These are phyloP conservation scores for Orcinus orca DNA, from an alignment of 2,113 vertebrate species.

Conservation along the genomic window DNA sequence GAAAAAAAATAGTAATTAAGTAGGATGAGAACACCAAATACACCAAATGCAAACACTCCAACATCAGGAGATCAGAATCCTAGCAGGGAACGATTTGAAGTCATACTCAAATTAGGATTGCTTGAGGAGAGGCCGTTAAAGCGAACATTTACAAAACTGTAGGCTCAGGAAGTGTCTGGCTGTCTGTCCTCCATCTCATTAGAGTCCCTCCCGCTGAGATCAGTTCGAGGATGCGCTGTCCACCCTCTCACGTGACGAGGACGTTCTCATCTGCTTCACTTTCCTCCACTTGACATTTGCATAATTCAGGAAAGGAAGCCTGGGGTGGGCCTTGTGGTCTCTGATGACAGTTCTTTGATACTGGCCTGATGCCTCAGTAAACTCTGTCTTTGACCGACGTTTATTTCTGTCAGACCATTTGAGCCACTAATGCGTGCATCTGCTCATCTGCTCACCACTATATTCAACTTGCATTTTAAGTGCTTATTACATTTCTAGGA, in stretches of 20 bases:
- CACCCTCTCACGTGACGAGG: rapidly evolving
- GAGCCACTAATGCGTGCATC: neutral
- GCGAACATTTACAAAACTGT: neutral
- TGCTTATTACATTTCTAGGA: neutral
- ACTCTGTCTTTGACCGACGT: neutral
- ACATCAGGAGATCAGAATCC: rapidly evolving
- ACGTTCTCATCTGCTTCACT: neutral
- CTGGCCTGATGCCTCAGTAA: neutral
- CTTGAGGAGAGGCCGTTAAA: neutral
- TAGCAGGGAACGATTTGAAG: neutral
- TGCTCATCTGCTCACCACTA: neutral
- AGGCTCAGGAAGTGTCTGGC: neutral
- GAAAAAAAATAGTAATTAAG: neutral
- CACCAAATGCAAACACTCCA: neutral
- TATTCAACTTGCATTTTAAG: neutral
- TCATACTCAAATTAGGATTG: neutral
- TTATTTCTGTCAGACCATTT: neutral
- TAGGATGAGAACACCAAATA: neutral
- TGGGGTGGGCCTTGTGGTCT: neutral
- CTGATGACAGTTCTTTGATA: neutral
- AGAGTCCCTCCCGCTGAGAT: neutral
- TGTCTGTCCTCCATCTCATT: no score
- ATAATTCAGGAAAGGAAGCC: neutral
- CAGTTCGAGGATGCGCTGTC: neutral
- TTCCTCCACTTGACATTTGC: neutral